Evolutionary conservation across 2,113 vertebrate species (phyloP), one percentile per base, ranked within the genome.

Genomic region (Coracopsis vasa): DNA sequence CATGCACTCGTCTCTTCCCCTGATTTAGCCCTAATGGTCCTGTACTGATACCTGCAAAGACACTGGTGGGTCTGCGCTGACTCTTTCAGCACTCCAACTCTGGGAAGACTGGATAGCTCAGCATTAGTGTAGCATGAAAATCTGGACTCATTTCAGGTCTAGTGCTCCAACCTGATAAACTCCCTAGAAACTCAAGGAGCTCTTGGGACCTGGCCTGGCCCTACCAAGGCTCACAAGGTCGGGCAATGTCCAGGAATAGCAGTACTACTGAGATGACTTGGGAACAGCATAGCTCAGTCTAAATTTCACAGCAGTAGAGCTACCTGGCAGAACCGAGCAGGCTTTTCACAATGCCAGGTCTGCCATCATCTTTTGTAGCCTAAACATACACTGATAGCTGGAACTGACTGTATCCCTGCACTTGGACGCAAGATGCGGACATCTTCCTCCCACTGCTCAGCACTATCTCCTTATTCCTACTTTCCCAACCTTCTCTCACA

Each of bases 351-450:
- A 64, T 33, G 23, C 33, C 65, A 91, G 41, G 42, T 62, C 70
- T 62, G 64, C 25, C 28, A 50, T 2, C 20, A 11, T 24, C 42
- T 72, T 90, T 35, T 44, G 20, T 41, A 47, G 75, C 15, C 53
- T 41, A 41, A 64, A 39, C 53, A 75, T 44, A 51, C 17, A 35
- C 35, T 9, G 8, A 39, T 7, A 77, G 33, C 23, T 66, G 54
- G 41, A 84, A 74, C 7, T 1, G 0, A 44, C 1, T 47, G 42
- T 9, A 48, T 39, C 67, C 62, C 35, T 45, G 64, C 2, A 2
- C 37, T 64, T 51, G 6, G 10, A 73, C n/a, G 60, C 39, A 62
- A 60, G 31, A 72, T 50, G 31, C 6, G 5, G 15, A 23, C 28
- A 31, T 35, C 48, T 21, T 79, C 47, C 28, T 75, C 35, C 20